phyloP scores from a whole-genome alignment of 2,888 invertebrate genomes.

The Ochropleura plecta region DNA sequence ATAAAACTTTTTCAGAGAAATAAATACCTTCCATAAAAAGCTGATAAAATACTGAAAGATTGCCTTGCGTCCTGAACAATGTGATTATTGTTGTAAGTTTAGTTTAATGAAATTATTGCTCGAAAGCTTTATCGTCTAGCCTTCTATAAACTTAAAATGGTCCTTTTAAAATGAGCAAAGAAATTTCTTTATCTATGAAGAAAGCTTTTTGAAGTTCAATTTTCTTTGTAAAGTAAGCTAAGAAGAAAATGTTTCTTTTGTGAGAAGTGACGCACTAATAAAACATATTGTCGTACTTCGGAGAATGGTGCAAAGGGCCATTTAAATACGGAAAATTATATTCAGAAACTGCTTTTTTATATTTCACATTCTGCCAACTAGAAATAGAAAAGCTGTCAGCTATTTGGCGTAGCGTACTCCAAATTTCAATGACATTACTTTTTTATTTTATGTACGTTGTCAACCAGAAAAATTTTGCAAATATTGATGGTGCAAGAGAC shows the following conservation, averaged over 20 bases:
- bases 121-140: not conserved
- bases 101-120: slow-evolving; percentile 17
- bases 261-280: not conserved
- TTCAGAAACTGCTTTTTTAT: not conserved
- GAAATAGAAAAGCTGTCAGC: no score
- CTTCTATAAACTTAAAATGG: slow-evolving; percentile 8
- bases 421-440: no score
- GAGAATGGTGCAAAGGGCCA: rapidly evolving
- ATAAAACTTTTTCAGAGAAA: slow-evolving; percentile 23
- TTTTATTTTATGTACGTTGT: not conserved
- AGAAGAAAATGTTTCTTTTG: not conserved
- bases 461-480: not conserved
- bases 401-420: no score
- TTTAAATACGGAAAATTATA: not conserved
- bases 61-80: not conserved
- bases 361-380: no score
- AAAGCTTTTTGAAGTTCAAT: not conserved
- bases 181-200: not conserved
- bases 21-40: slow-evolving; percentile 3
- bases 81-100: slow-evolving; percentile 1
- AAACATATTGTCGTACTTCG: not conserved
- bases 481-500: not conserved
- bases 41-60: slow-evolving; percentile 25
- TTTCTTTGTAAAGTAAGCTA: not conserved
- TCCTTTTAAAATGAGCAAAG: not conserved